Conservation (phyloP, 2,113 vertebrate species). For the Chaetodon auriga region DNA sequence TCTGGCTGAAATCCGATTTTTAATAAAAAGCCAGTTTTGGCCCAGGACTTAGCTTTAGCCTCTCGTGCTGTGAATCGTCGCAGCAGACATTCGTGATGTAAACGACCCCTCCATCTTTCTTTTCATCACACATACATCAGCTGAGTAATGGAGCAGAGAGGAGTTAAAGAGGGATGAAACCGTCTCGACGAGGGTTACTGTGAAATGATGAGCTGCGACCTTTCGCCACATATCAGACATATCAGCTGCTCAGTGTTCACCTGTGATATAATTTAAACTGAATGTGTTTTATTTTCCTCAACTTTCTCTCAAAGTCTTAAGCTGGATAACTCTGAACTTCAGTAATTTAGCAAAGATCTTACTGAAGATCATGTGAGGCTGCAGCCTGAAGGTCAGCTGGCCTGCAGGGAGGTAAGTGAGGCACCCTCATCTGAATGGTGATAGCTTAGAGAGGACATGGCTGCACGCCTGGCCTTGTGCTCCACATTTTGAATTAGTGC, state of each 20-base stretch:
- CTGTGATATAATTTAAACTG: no score
- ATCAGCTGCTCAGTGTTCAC: conserved; percentile 9
- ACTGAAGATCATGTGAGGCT: conserved; percentile 5
- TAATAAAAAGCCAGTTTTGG: conserved; percentile 45
- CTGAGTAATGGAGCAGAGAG: conserved; percentile 36
- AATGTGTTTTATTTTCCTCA: no score
- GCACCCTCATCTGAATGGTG: conserved; percentile 30
- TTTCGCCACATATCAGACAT: not conserved
- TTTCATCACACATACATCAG: conserved; percentile 12
- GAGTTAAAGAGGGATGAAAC: not conserved
- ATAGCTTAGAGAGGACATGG: not conserved
- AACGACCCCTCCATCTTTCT: conserved; percentile 26
- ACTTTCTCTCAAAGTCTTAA: not conserved
- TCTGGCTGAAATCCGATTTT: no score
- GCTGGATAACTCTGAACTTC: not conserved
- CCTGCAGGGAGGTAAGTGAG: conserved; percentile 11
- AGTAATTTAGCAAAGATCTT: not conserved
- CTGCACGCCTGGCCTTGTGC: conserved; percentile 29
- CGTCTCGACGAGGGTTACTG: not conserved
- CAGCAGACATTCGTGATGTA: conserved; percentile 28
- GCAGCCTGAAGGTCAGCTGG: conserved; percentile 35
- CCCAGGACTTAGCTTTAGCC: not conserved
- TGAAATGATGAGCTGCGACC: not conserved
- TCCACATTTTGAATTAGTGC: conserved; percentile 38
- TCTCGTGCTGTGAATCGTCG: conserved; percentile 14